Base-by-base conservation (phyloP, 2,797 vertebrate genomes). In the Sebastes vulpes region DNA sequence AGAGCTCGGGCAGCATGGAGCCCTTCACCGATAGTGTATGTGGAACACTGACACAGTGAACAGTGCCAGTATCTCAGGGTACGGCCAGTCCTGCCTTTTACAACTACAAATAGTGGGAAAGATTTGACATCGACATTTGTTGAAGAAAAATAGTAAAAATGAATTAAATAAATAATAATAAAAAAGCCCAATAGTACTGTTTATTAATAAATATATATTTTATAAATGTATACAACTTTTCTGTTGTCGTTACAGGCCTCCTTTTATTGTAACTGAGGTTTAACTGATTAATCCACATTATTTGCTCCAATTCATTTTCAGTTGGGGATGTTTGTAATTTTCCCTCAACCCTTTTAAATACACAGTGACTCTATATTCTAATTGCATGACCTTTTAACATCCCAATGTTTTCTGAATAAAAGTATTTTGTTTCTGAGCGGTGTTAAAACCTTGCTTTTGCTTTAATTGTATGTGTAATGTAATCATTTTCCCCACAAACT, bases 231-330 rank as follows among this genome's bases (percentile, higher is more conserved):
- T 46, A 21, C 4, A n/a, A n/a, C 3, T 32, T 32, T 4, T 3
- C 2, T 52, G 18, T 61, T 56, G 10, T 12, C 6, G 14, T 60
- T n/a, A 10, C 56, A 23, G 11, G 3, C 60, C 26, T 53, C 8
- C 48, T 57, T 28, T 57, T 21, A 42, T 6, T 66, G 48, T 57
- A 50, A 50, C 48, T 20, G 48, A 20, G 29, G 16, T 68, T 38
- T 60, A 29, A 35, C n/a, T 29, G 38, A 78, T 65, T 64, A 75
- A 78, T 78, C 70, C 52, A 57, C 48, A 79, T 78, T 38, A 60
- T 48, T 68, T 68, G 75, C 75, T 75, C 61, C 56, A 81, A 35
- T 69, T 81, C 2, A 42, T 79, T 68, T 65, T 52, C 12, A 72
- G 25, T 56, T 68, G 9, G 26, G 29, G 73, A 65, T 66, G 35